A percentile compares a stretch with the other conserved stretches of the same genome.
Evolutionary conservation across 2,797 vertebrate species (phyloP).

Genomic region (Lagocephalus sceleratus): DNA sequence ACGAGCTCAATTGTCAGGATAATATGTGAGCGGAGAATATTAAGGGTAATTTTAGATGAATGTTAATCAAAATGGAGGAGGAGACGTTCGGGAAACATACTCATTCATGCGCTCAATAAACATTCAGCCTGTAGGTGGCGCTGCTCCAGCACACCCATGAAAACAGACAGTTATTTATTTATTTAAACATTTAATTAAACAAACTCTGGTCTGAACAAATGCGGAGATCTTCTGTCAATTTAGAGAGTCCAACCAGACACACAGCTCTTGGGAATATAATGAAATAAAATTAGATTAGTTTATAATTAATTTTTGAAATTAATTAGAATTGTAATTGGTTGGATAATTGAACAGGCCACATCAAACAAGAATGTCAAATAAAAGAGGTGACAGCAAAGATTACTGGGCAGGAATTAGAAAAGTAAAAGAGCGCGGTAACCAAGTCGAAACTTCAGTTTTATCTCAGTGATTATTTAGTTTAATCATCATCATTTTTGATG

Average conservation of each 20-base stretch:
- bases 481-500: no score
- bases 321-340: constrained; percentile 4
- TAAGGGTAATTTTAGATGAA: background rate
- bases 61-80: constrained; percentile 6
- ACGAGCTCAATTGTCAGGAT: constrained; percentile 50
- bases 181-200: no score
- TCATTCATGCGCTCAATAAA: no score
- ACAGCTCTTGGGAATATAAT: background rate
- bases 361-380: constrained; percentile 1
- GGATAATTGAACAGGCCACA: background rate
- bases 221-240: background rate
- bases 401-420: constrained; percentile 1
- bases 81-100: no score
- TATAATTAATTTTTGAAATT: constrained; percentile 4
- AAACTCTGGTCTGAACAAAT: no score
- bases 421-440: background rate
- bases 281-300: background rate
- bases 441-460: background rate
- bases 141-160: no score
- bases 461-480: no score
- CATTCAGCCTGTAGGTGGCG: no score
- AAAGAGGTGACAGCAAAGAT: no score
- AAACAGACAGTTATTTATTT: no score
- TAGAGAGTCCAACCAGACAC: background rate
- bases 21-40: no score